Percentiles rank a stretch among this genome's conserved stretches.
phyloP scores from a whole-genome alignment of 2,888 invertebrate genomes.

The Platycheirus albimanus region DNA sequence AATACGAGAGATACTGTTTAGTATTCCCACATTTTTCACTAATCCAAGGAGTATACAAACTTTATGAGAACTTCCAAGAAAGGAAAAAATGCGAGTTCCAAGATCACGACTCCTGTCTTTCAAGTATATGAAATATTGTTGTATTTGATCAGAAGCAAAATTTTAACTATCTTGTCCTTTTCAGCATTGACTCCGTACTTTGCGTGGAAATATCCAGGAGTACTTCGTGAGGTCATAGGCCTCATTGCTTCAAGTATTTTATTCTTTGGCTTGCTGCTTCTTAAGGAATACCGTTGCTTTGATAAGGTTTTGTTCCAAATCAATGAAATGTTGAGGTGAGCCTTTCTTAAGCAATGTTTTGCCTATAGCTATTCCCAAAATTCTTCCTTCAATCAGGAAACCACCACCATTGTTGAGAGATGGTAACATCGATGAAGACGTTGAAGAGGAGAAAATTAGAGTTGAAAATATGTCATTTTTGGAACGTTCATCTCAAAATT shows the following conservation, averaged over 20 bases:
- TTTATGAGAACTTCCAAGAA: neutral
- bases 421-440: constrained; percentile 84
- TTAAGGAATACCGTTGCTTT: constrained; percentile 23
- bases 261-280: neutral
- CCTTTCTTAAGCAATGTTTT: neutral
- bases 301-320: constrained; percentile 12
- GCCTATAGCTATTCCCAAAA: too few species aligned
- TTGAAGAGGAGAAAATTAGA: constrained; percentile 84
- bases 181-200: neutral
- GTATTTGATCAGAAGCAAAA: neutral
- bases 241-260: neutral
- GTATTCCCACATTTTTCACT: constrained; percentile 1
- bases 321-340: constrained; percentile 13
- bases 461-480: constrained; percentile 81
- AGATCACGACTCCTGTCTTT: neutral
- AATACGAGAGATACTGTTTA: neutral
- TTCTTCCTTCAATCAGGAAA: constrained; percentile 21
- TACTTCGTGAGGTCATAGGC: constrained; percentile 22
- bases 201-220: constrained; percentile 20
- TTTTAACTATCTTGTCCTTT: neutral
- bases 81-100: neutral
- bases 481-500: constrained; percentile 82
- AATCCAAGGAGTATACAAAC: constrained; percentile 8
- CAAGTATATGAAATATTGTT: neutral
- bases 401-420: constrained; percentile 72